A percentile compares a stretch with the other conserved stretches of the same genome.
Conservation (phyloP, 2,113 vertebrate genomes). For the Lepus americanus region DNA sequence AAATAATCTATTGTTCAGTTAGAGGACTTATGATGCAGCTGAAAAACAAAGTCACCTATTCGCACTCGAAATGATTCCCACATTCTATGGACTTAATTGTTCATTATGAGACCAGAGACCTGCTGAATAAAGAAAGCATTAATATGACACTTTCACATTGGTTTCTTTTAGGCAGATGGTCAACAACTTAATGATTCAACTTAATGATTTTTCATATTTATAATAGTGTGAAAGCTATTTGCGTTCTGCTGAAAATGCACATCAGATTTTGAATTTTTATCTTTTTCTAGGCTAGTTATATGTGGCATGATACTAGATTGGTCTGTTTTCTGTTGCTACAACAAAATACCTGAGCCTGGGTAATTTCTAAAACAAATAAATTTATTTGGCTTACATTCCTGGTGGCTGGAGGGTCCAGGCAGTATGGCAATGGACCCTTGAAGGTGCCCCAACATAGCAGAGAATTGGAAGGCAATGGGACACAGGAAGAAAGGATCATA, state of each 20-base stretch:
- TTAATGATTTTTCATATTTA: not conserved
- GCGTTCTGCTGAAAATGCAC: not conserved
- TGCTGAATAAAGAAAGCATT: not conserved
- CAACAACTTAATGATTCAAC: not conserved
- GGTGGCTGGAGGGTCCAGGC: too few relatives aligned
- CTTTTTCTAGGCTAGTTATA: not conserved
- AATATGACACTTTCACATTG: not conserved
- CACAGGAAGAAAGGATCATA: too few relatives aligned
- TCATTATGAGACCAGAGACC: not conserved
- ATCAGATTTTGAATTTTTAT: not conserved
- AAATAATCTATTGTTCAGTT: constrained; percentile 38
- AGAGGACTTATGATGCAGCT: constrained; percentile 28
- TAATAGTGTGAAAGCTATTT: not conserved
- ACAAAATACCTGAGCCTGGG: too few relatives aligned
- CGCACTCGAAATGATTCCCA: constrained; percentile 44
- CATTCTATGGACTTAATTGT: not conserved
- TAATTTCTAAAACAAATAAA: too few relatives aligned
- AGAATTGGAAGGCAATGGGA: too few relatives aligned
- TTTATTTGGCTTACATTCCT: too few relatives aligned
- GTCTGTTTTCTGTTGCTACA: too few relatives aligned
- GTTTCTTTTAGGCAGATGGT: not conserved
- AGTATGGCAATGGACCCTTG: too few relatives aligned
- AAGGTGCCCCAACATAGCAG: too few relatives aligned
- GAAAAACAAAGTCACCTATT: constrained; percentile 40
- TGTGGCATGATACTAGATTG: not conserved